phyloP scores from a whole-genome alignment of 2,797 vertebrate species.

The Rhinichthys osculus region DNA sequence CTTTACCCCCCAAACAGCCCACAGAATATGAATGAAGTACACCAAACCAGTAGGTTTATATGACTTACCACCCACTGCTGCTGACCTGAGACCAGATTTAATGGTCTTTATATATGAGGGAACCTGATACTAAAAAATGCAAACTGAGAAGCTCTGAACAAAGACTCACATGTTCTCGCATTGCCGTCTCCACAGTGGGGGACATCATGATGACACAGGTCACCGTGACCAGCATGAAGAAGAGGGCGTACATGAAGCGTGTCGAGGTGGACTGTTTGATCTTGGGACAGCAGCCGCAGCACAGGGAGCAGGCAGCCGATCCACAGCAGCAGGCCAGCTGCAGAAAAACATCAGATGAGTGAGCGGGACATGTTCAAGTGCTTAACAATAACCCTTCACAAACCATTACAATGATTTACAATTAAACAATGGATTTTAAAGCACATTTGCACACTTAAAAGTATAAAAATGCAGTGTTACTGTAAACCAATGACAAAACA shows the following conservation, averaged over 20 bases:
- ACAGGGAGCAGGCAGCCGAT: constrained; percentile 88
- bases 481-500: neutral
- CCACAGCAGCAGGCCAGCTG: constrained; percentile 98
- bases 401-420: neutral
- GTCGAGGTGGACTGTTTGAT: constrained; percentile 97
- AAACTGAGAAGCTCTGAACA: neutral
- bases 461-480: neutral
- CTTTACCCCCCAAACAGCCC: neutral
- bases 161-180: constrained; percentile 80
- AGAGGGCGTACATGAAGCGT: constrained; percentile 93
- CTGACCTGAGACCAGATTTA: constrained; percentile 20
- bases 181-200: constrained; percentile 80
- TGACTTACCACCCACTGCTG: neutral
- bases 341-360: constrained; percentile 23
- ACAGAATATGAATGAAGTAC: neutral
- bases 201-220: constrained; percentile 97
- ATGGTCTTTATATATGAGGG: constrained; percentile 18
- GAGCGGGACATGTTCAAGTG: neutral
- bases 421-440: constrained; percentile 1
- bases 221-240: constrained; percentile 90
- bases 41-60: neutral
- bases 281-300: constrained; percentile 93
- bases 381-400: neutral
- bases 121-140: neutral
- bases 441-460: neutral